Evolutionary conservation across 1,140 invertebrate genomes (phyloP).

Genomic region (Neodiprion pinetum): DNA sequence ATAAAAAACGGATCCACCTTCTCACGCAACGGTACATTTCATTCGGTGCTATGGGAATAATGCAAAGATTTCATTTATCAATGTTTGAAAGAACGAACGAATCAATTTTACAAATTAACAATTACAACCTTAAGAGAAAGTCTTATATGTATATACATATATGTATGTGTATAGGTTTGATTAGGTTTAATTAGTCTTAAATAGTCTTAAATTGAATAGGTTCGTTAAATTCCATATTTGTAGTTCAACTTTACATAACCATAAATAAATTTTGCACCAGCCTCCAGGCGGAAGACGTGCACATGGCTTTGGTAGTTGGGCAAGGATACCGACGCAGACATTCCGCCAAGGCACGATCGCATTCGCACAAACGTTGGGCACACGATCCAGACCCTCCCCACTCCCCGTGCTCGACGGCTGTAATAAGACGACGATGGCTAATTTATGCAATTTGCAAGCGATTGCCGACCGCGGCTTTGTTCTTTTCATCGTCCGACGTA

Average conservation of each 20-base stretch:
- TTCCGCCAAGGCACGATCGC: conserved; percentile 80
- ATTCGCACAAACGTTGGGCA: conserved; percentile 82
- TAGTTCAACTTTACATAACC: conserved; percentile 47
- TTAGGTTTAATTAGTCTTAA: no score
- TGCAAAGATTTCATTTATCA: no score
- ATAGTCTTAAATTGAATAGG: background rate
- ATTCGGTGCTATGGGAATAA: no score
- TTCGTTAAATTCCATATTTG: background rate
- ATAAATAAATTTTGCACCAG: conserved; percentile 76
- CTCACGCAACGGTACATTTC: no score
- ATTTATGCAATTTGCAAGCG: conserved; percentile 8
- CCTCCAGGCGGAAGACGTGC: conserved; percentile 73
- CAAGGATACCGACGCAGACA: conserved; percentile 80
- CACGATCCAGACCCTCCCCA: conserved; percentile 72
- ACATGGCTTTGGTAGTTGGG: conserved; percentile 73
- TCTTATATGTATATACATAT: no score
- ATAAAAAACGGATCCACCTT: no score
- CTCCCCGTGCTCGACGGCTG: conserved; percentile 72
- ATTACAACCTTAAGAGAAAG: no score
- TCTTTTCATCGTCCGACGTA: background rate
- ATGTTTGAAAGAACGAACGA: no score
- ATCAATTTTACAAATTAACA: no score
- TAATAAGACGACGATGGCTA: conserved; percentile 29
- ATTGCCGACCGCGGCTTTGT: background rate
- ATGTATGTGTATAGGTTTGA: no score